Evolutionary conservation across 2,113 vertebrate genomes (phyloP), one percentile per base, ranked within the genome.

Genomic region (Lepisosteus osseus): DNA sequence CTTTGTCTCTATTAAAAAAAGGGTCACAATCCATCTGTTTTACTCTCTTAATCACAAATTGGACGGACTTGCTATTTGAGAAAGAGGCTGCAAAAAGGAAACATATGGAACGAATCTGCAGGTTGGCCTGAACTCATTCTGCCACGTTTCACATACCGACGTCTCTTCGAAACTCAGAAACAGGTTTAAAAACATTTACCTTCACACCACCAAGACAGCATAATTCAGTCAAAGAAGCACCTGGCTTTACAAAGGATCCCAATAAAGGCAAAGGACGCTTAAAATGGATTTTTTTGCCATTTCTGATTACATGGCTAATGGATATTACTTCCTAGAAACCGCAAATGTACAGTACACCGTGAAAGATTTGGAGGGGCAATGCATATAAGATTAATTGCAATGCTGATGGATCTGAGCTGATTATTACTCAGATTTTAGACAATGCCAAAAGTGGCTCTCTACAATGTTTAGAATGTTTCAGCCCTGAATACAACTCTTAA

Each of bases 31-130:
- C 71, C 79, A 68, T 29, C 86, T 73, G 76, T 76, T 85, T 76
- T 64, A 70, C 81, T 79, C 77, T 80, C 79, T 79, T 86, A 83
- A 86, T 82, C 85, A 80, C 77, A 82, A 80, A 83, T 86, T 83
- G 74, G 81, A 70, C 71, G 85, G 79, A 78, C 69, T 14, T 76
- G 71, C 78, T 61, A 45, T 78, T 79, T 86, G 77, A 87, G 86
- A 91, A 90, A 77, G 89, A 88, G 90, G 80, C 86, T 85, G 80
- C 86, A 91, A 91, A 92, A 83, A 93, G 84, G 83, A 95, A 97
- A 95, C 96, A 97, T 94, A 96, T 94, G 95, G 93, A 94, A 95
- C 86, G 92, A 86, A 94, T 95, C 92, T 94, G 83, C 87, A 88
- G 88, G 86, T 90, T 94, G 94, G 92, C 90, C 83, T 65, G 76